phyloP scores from a whole-genome alignment of 2,113 vertebrate genomes.

The Tachuris rubrigastra region DNA sequence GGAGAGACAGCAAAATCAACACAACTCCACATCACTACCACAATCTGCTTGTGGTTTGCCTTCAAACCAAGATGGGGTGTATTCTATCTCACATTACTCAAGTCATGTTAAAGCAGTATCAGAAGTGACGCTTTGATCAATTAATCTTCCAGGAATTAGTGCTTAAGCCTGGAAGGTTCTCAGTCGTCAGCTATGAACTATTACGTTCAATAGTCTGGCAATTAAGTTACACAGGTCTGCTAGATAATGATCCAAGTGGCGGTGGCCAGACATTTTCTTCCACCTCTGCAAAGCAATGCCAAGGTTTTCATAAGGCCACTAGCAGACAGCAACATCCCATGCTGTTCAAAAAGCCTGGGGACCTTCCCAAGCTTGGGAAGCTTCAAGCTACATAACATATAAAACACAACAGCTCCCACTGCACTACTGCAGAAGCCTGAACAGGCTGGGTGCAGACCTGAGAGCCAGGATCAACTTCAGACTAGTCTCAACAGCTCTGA shows the following conservation, averaged over 20 bases:
- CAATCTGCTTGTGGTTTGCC: slow-evolving; percentile 45
- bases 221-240: slow-evolving; percentile 1
- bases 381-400: background rate
- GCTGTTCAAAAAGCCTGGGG: background rate
- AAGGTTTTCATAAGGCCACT: background rate
- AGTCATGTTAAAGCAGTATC: slow-evolving; percentile 12
- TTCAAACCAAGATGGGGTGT: slow-evolving; percentile 10
- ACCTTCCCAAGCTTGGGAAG: background rate
- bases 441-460: background rate
- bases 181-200: slow-evolving; percentile 14
- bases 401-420: background rate
- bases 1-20: slow-evolving; percentile 42
- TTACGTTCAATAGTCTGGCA: background rate
- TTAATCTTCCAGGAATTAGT: slow-evolving; percentile 35
- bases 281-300: background rate
- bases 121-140: slow-evolving; percentile 43
- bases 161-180: background rate
- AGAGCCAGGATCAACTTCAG: background rate
- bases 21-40: slow-evolving; percentile 11
- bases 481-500: background rate
- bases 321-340: background rate
- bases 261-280: background rate
- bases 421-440: background rate
- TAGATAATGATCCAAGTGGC: slow-evolving; percentile 1
- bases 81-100: slow-evolving; percentile 18